These are phyloP conservation scores for Ariolimax columbianus DNA, from an alignment of 2,888 invertebrate species.

Conservation along the genomic window DNA sequence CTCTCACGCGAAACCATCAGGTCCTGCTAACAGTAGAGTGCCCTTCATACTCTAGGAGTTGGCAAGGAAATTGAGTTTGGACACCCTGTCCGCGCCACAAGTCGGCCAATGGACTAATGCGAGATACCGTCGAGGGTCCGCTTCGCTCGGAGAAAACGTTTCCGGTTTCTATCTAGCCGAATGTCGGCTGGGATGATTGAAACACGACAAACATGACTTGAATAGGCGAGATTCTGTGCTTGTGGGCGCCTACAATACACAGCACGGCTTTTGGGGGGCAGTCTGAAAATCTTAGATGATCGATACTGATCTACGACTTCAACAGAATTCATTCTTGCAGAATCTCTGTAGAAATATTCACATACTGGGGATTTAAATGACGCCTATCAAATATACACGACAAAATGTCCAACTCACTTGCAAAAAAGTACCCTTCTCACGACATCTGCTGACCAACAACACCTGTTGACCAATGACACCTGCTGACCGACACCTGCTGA, in stretches of 20 bases:
- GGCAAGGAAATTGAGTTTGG: slow-evolving; percentile 47
- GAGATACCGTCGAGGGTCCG: slow-evolving; percentile 35
- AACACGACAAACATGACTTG: slow-evolving; percentile 48
- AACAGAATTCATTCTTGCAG: background rate
- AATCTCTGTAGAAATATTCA: background rate
- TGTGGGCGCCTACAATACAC: background rate
- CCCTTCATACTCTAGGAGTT: slow-evolving; percentile 23
- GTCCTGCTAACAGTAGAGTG: slow-evolving; percentile 11
- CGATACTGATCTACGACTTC: background rate
- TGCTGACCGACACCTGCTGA: too few species aligned
- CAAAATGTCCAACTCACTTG: background rate
- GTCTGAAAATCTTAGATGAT: background rate
- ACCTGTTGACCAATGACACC: too few species aligned
- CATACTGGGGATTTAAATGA: background rate
- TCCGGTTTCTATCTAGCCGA: slow-evolving; percentile 45
- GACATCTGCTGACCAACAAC: too few species aligned
- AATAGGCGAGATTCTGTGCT: slow-evolving; percentile 36
- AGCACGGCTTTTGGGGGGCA: background rate
- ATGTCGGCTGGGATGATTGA: slow-evolving; percentile 38
- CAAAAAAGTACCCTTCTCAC: too few species aligned
- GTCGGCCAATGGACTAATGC: slow-evolving; percentile 46
- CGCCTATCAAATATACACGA: background rate
- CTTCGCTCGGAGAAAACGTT: slow-evolving; percentile 33
- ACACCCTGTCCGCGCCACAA: slow-evolving; percentile 19
- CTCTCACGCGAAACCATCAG: slow-evolving; percentile 38